These are phyloP conservation scores for Gerris buenoi DNA, from an alignment of 1,140 invertebrate species.

Conservation along the genomic window DNA sequence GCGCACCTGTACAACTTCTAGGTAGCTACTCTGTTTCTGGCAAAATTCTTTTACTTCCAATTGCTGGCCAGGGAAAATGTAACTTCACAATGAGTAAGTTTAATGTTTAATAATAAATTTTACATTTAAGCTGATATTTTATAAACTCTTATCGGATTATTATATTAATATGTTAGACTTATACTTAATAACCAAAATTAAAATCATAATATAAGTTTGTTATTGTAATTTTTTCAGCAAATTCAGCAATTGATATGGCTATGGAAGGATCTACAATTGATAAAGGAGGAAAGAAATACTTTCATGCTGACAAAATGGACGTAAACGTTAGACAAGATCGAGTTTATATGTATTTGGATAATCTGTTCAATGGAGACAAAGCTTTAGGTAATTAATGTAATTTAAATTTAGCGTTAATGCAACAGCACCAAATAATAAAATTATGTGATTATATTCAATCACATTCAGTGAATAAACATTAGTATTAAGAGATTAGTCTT, in stretches of 20 bases:
- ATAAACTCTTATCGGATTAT: too few species aligned
- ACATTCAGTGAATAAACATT: too few species aligned
- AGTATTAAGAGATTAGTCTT: too few species aligned
- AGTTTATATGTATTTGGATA: slow-evolving; percentile 4
- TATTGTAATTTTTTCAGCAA: not conserved
- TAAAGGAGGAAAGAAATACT: not conserved
- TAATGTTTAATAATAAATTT: too few species aligned
- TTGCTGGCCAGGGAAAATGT: not conserved
- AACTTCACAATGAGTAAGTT: not conserved
- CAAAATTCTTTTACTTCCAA: not conserved
- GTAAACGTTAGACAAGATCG: not conserved
- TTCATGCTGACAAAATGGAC: not conserved
- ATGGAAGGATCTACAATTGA: not conserved
- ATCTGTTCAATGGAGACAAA: slow-evolving; percentile 22
- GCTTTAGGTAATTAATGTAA: slow-evolving; percentile 17
- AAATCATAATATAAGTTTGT: too few species aligned
- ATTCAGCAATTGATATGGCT: not conserved
- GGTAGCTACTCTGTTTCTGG: not conserved
- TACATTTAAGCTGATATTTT: too few species aligned
- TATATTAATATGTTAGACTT: too few species aligned
- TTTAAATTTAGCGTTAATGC: too few species aligned
- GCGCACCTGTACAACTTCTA: too few species aligned
- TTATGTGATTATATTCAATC: too few species aligned
- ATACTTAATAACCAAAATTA: too few species aligned
- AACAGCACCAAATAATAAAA: too few species aligned